phyloP scores from a whole-genome alignment of 2,888 invertebrate species.

The Rhodophaea formosa region DNA sequence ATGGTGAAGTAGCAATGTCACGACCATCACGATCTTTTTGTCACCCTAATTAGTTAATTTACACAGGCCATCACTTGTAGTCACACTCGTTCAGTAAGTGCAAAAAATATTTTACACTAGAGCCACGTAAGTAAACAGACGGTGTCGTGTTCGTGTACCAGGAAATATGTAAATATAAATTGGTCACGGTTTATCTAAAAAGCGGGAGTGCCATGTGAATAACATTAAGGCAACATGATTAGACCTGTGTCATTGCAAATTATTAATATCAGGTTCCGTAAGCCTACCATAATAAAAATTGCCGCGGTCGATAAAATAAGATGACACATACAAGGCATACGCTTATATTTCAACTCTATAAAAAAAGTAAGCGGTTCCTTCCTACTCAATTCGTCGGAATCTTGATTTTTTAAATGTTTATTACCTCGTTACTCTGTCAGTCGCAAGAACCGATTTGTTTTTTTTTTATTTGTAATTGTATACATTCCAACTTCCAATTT shows the following conservation, averaged over 20 bases:
- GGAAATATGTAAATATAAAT: conserved; percentile 14
- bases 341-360: no score
- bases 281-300: neutral
- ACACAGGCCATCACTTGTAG: conserved; percentile 24
- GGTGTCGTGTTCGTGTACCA: neutral
- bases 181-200: conserved; percentile 19
- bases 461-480: no score
- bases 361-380: no score
- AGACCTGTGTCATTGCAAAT: neutral
- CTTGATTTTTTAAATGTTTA: no score
- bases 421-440: no score
- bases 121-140: neutral
- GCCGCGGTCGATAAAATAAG: neutral
- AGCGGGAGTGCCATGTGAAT: conserved; percentile 6
- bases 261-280: neutral
- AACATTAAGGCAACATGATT: neutral
- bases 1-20: conserved; percentile 44
- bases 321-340: neutral
- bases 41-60: conserved; percentile 52
- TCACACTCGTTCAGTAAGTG: conserved; percentile 4
- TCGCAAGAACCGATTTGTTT: no score
- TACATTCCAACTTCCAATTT: no score
- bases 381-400: no score
- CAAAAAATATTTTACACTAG: neutral
- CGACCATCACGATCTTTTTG: conserved; percentile 56